Evolutionary conservation across 2,888 invertebrate genomes (phyloP), one percentile per base, ranked within the genome.

Genomic region (Oegoconia quadripuncta): DNA sequence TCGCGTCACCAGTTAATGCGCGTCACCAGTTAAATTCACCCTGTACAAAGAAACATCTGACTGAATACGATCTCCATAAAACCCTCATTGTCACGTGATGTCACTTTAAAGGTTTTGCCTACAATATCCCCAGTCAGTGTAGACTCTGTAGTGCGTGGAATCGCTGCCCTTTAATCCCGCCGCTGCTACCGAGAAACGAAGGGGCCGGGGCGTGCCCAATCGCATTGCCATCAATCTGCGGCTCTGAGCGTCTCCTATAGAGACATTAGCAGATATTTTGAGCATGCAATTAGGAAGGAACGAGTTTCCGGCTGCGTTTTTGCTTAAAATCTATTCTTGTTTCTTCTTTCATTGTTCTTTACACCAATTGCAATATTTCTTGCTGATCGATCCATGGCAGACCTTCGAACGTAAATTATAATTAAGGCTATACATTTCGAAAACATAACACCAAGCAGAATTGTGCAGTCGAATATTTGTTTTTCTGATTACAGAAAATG

Each of bases 201-300:
- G 48, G 37, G 45, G 55, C 39, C 52, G 46, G 59, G 74, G 74
- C 75, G 81, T 78, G 75, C 60, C 76, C 70, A 74, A 77, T 76
- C 72, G 55, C 54, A 41, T 50, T 46, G 55, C 68, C 80, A 79
- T 79, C 79, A 78, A 78, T 82, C 74, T 67, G 60, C 62, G 56
- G 60, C 57, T n/a, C n/a, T n/a, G n/a, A 46, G 42, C 44, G 37
- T 43, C 12, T 27, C 36, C 56, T 70, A 74, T 75, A 66, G 67
- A 79, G 77, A 79, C 74, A 75, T 79, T 73, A 74, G 57, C 61
- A 50, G 62, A 53, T 59, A 62, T 64, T 63, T 68, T 64, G 64
- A 57, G 56, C 56, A 52, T 59, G 66, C 64, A 71, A 76, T 76
- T 73, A 71, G 70, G 58, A 48, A 57, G 55, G 66, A 67, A 69